Evolutionary conservation across 23 tunicate species (phyloP), one percentile per base, ranked within the genome.

Genomic region (Botrylloides violaceus): DNA sequence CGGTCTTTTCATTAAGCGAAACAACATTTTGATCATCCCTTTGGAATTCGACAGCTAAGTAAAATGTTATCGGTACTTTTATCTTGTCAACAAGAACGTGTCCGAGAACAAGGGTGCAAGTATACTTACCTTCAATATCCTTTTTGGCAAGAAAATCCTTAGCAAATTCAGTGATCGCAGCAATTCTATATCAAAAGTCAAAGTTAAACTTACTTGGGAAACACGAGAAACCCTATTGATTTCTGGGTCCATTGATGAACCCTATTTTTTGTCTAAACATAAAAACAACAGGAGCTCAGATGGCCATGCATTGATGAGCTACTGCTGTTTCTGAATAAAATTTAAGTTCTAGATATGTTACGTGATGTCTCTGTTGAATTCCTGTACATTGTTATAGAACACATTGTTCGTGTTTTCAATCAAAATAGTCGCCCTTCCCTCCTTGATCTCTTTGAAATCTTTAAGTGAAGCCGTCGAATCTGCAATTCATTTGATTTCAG

Each of bases 371-470:
- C 98, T 48, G 57, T 93, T 93, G 53, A 93, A 93, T 62, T 85
- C 98, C 43, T 93, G 98, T 15, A 86, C 98, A 36, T 81, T 86
- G 66, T 93, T 93, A 66, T 93, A 93, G 36, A 93, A 93, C 34
- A 86, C 98, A 63, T 73, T 77, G 6, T 82, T 58, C 15, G 77
- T 63, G 26, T 61, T 73, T 32, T 94, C 88, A 71, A 71, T 80
- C 32, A 93, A 29, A 36, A 93, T 93, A 33, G 71, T 80, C 0
- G 95, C 98, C 73, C 77, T 86, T 19, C 98, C 98, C 73, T 93
- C 98, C 21, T 32, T 86, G 9, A 93, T 72, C 18, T 36, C 49
- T 22, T 79, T 58, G 72, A 29, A 71, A 1, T 73, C 80, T 28
- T 73, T 70, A 7, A 29, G 75, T 19, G 15, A 31, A 6, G 15